These are phyloP conservation scores for Prunella himalayana DNA, from an alignment of 2,113 vertebrate genomes.

Conservation along the genomic window DNA sequence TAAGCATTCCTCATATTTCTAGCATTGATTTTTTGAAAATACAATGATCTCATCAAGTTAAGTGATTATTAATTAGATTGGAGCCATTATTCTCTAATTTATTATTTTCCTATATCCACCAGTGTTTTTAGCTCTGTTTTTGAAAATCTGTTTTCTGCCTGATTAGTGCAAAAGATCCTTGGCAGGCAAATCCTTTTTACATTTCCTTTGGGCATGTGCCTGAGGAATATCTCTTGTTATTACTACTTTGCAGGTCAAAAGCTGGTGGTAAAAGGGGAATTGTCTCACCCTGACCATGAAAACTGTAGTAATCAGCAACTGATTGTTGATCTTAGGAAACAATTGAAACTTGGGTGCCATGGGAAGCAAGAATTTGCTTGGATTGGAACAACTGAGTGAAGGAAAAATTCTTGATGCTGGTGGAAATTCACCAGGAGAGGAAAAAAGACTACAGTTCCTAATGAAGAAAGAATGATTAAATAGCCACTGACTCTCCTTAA, in stretches of 20 bases:
- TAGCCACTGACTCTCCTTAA: not conserved
- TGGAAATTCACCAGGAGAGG: not conserved
- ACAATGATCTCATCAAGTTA: not conserved
- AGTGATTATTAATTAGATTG: not conserved
- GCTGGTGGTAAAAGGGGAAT: not conserved
- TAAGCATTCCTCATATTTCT: not conserved
- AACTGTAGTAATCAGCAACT: not conserved
- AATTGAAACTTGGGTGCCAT: not conserved
- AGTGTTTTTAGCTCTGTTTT: not conserved
- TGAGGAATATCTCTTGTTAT: not conserved
- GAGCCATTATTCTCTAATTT: not conserved
- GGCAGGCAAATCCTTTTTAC: not conserved
- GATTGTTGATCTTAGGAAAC: not conserved
- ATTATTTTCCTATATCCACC: not conserved
- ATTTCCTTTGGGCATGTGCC: not conserved
- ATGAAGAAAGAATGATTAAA: constrained; percentile 5
- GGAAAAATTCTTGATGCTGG: not conserved
- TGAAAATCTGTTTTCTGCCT: not conserved
- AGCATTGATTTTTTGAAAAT: not conserved
- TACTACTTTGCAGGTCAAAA: not conserved
- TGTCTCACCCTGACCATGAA: not conserved
- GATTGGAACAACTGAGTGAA: not conserved
- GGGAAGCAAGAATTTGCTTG: not conserved
- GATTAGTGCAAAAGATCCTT: not conserved
- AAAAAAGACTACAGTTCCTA: not conserved